These are phyloP conservation scores for Corydoras maculifer DNA, from an alignment of 2,113 vertebrate species.

Conservation along the genomic window DNA sequence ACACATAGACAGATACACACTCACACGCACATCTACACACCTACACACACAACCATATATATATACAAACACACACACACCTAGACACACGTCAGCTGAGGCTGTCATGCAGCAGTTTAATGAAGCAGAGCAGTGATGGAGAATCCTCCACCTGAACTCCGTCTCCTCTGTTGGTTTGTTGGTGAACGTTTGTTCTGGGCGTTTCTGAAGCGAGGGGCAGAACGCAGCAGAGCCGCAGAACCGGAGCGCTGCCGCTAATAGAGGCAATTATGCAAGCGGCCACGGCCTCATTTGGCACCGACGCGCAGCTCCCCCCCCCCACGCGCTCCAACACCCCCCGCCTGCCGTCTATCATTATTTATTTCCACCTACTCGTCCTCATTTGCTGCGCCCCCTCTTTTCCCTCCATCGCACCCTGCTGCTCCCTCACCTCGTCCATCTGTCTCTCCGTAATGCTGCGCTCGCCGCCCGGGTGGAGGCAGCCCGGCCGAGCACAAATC, in stretches of 20 bases:
- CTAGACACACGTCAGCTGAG: too few species aligned
- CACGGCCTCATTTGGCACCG: constrained; percentile 48
- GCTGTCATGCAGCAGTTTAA: too few species aligned
- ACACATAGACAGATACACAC: too few species aligned
- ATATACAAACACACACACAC: too few species aligned
- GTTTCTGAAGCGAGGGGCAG: constrained; percentile 8
- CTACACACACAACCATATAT: too few species aligned
- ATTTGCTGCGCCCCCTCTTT: constrained; percentile 3
- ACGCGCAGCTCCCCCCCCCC: neutral
- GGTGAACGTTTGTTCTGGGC: constrained; percentile 12
- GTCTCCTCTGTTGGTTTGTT: constrained; percentile 25
- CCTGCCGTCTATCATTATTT: constrained; percentile 29
- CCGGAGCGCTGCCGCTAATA: constrained; percentile 56
- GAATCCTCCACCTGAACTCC: neutral
- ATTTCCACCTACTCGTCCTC: constrained; percentile 20
- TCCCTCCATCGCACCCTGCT: constrained; percentile 6
- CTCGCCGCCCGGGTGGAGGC: constrained; percentile 23
- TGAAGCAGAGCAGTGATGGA: too few species aligned
- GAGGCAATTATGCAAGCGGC: constrained; percentile 50
- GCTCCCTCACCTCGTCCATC: constrained; percentile 16
- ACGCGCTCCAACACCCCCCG: neutral
- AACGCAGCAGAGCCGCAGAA: constrained; percentile 27
- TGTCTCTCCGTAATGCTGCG: constrained; percentile 24
- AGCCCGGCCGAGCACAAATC: too few species aligned
- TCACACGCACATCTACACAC: too few species aligned